Evolutionary conservation across 2,888 invertebrate genomes (phyloP), one percentile per base, ranked within the genome.

Genomic region (Mamestra brassicae): DNA sequence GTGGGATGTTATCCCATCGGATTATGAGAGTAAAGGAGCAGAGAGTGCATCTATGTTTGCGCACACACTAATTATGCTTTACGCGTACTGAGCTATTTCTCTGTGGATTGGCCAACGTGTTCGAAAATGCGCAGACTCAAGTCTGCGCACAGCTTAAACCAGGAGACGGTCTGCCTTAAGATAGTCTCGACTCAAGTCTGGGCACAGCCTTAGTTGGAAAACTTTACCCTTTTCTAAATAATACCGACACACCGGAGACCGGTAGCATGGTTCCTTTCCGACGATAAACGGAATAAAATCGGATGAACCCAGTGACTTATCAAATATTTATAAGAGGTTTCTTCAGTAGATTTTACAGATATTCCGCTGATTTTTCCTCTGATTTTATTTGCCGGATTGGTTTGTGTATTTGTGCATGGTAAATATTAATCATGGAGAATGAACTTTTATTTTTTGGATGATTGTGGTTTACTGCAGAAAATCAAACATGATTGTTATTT

Each of bases 291-390:
- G 42, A 67, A 72, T 60, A 67, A 80, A 84, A 83, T 73, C 65
- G 76, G 64, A 68, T 74, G 26, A 45, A 45, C 68, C 62, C 13
- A 61, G 34, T 38, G 60, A 64, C 83, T 76, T 67, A 60, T 83
- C 73, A 77, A 83, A 84, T 83, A 83, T 83, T 84, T 83, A 77
- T 71, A 73, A 69, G 71, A 69, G 71, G 58, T 38, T 72, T 61
- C 17, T 76, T 57, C 13, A 45, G 17, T 54, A 47, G 67, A 71
- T 77, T 77, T 78, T 69, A 61, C 47, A 55, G 54, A 71, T 83
- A 69, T 77, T 71, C 65, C 38, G 55, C 36, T 52, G 66, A 77
- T 71, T 71, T 13, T 57, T 45, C 13, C 10, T n/a, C 10, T 47
- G 72, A 73, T 61, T 77, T 57, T 57, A 60, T 73, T 80, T 47